These are phyloP conservation scores for Capitulum mitella DNA, from an alignment of 2,888 invertebrate genomes.

Conservation along the genomic window DNA sequence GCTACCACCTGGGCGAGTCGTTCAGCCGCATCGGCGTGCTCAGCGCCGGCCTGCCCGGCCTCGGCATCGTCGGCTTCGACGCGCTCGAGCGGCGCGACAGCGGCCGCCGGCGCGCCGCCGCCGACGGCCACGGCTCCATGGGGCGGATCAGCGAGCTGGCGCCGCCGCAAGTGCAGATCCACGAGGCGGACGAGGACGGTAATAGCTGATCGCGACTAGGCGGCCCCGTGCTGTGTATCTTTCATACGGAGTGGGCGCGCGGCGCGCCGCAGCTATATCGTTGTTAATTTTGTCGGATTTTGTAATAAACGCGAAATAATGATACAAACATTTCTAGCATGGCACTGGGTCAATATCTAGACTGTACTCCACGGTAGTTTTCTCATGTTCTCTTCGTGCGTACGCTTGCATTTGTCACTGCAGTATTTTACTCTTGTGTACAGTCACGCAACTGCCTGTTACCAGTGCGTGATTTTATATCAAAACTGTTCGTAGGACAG, in stretches of 20 bases:
- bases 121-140: not conserved
- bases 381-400: constrained; percentile 16
- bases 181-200: not conserved
- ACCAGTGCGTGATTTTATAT: constrained; percentile 14
- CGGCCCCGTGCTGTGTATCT: not conserved
- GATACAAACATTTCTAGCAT: not conserved
- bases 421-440: constrained; percentile 19
- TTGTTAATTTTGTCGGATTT: constrained; percentile 11
- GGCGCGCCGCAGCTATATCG: not conserved
- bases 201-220: not conserved
- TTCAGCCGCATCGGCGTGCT: constrained; percentile 20
- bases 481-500: constrained; percentile 10
- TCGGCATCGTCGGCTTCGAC: constrained; percentile 11
- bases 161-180: constrained; percentile 21
- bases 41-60: constrained; percentile 23
- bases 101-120: not conserved
- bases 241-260: not conserved
- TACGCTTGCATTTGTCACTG: constrained; percentile 13
- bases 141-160: not conserved
- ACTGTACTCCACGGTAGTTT: constrained; percentile 17
- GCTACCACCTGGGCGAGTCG: constrained; percentile 21
- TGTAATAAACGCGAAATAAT: not conserved
- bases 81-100: constrained; percentile 11
- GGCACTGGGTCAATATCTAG: constrained; percentile 1
- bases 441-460: not conserved